Base-by-base conservation (phyloP, 2,888 invertebrate species). In the Thyatira batis region DNA sequence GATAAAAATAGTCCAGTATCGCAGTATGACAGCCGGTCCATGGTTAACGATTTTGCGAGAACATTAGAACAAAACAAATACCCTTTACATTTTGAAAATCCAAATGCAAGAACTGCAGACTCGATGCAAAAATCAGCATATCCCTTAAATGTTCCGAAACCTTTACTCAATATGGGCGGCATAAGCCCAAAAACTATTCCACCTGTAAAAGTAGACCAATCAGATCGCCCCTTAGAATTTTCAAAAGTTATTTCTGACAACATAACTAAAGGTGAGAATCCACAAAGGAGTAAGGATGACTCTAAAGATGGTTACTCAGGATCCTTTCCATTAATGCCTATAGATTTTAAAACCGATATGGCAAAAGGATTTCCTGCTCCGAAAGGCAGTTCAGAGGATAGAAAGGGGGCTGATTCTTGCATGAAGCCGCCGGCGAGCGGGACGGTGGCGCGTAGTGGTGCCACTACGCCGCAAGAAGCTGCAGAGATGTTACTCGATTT, bases 401-500 rank as follows among this genome's bases (percentile, higher is more conserved):
- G 92, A 50, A 91, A 90, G 60, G 91, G 91, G 3, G 90, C 90
- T 0, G 92, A 92, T 57, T 82, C 87, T 17, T 84, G 87, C 49
- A 90, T 92, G 90, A 91, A 92, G 69, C 90, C 90, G 20, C 89
- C 92, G 8, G 84, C 85, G 10, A 87, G 89, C 51, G 88, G 89
- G 0, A 68, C 88, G 0, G 88, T 90, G 43, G 86, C 91, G 0
- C 78, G 91, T 1, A 84, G 88, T 44, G 87, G 89, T 0, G 91
- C 91, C 1, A 90, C 92, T 0, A 89, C 92, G 13, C 92, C 93
- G 0, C 93, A 94, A 57, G 94, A 94, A 62, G 93, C 94, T 0
- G 93, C 94, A 0, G 95, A 95, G 69, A 93, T 94, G 87, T 73
- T 95, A 55, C 72, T 95, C 53, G 95, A 95, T 72, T 95, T 95